These are phyloP conservation scores for Drosophila novamexicana DNA, from an alignment of 1,140 invertebrate genomes.

Conservation along the genomic window DNA sequence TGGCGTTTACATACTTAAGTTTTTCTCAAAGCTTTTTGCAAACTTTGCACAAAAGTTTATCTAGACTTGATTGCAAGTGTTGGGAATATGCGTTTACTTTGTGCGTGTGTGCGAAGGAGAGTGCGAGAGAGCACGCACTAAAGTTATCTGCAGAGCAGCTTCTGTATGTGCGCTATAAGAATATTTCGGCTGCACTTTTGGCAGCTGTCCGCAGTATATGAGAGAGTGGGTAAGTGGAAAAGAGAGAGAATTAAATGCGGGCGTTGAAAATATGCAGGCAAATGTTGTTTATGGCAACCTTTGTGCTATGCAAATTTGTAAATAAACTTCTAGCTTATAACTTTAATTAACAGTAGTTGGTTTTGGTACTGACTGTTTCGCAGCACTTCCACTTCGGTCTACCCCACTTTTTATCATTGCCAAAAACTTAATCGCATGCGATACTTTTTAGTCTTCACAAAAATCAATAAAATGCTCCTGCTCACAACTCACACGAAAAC, in stretches of 20 bases:
- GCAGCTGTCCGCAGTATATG: constrained; percentile 18
- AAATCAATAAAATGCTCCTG: constrained; percentile 65
- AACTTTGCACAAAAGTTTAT: constrained; percentile 28
- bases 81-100: constrained; percentile 15
- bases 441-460: constrained; percentile 38
- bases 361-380: background rate
- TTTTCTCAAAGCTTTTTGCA: constrained; percentile 9
- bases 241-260: constrained; percentile 5
- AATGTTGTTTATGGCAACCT: constrained; percentile 21
- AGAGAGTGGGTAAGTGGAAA: background rate
- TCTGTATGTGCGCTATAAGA: constrained; percentile 13
- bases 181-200: constrained; percentile 41
- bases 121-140: background rate
- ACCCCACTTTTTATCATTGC: constrained; percentile 29
- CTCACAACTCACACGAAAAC: constrained; percentile 1
- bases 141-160: constrained; percentile 12
- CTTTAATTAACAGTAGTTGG: constrained; percentile 16
- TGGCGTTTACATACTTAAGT: constrained; percentile 1
- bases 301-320: constrained; percentile 18
- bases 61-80: background rate
- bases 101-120: background rate
- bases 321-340: constrained; percentile 24
- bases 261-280: constrained; percentile 37
- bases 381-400: constrained; percentile 1
- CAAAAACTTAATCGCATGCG: constrained; percentile 50